Evolutionary conservation across 2,888 invertebrate genomes (phyloP).

Genomic region (Euplagia quadripunctaria): DNA sequence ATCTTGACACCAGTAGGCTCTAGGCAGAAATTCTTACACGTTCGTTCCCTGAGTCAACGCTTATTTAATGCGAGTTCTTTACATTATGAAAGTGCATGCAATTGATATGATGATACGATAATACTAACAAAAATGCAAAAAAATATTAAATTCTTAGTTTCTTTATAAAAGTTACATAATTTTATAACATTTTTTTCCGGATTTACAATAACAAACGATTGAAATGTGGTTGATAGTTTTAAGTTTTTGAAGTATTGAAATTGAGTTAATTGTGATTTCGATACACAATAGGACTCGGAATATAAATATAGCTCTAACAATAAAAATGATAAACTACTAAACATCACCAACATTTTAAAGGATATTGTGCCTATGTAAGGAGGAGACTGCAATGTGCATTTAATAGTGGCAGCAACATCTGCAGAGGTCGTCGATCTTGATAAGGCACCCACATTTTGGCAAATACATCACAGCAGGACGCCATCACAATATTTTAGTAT

Average conservation of each 20-base stretch:
- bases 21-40: constrained; percentile 85
- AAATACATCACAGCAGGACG: constrained; percentile 83
- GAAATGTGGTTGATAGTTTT: constrained; percentile 37
- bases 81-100: constrained; percentile 54
- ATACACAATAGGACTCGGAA: not conserved
- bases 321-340: constrained; percentile 65
- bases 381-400: constrained; percentile 69
- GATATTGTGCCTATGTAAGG: constrained; percentile 36
- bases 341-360: constrained; percentile 56
- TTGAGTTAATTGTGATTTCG: not conserved
- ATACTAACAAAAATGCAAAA: constrained; percentile 22
- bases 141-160: not conserved
- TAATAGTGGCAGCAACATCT: constrained; percentile 73
- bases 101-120: constrained; percentile 41
- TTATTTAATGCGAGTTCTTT: constrained; percentile 65
- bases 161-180: not conserved
- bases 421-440: constrained; percentile 75
- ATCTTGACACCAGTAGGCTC: constrained; percentile 78
- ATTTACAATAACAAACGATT: not conserved
- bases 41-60: constrained; percentile 76
- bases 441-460: constrained; percentile 86
- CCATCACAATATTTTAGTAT: constrained; percentile 86
- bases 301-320: constrained; percentile 44
- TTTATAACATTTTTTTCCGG: not conserved
- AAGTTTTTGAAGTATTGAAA: not conserved